Base-by-base conservation (phyloP, 2,888 invertebrate species). In the Athalia rosae region DNA sequence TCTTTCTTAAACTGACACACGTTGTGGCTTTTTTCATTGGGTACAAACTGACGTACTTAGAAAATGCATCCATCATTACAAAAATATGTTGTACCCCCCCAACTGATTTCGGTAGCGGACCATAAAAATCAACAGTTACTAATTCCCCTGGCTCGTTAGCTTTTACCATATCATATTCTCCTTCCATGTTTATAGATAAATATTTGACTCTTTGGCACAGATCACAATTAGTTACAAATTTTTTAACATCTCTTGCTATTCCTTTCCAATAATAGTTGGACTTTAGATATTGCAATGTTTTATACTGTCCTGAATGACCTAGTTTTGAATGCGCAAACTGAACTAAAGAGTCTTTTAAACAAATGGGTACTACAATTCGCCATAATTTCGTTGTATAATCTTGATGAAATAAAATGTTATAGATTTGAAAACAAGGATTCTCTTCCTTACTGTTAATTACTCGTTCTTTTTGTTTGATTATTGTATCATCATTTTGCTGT, bases 91-190 rank as follows among this genome's bases (percentile, higher is more conserved):
- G 74, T 6, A 62, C 71, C 0, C 76, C 77, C 0, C 69, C 79
- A 3, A 50, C 61, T 11, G 62, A 64, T 3, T 8, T 71, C 13
- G 81, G 80, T 11, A 80, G 50, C 1, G 80, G 80, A 6, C 80
- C 80, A 50, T 62, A 79, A 63, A 67, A 80, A 67, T 82, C 80
- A 9, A 80, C 78, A 3, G 80, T 80, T 2, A 80, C 45, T 7
- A 78, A 28, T 4, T 81, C 79, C 6, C 47, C 8, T 3, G 77
- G 78, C n/a, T 11, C 47, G 7, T 76, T 15, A 5, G 79, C 45
- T 64, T 64, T 64, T 45, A 64, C 47, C 64, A 64, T 64, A 11
- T 43, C 64, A 47, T 64, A 64, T 64, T 64, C 48, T 6, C 64
- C 67, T 67, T 67, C 67, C 67, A 67, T 67, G 11, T 53, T 67